Evolutionary conservation across 2,888 invertebrate genomes (phyloP), one percentile per base, ranked within the genome.

Genomic region (Teleogryllus oceanicus): DNA sequence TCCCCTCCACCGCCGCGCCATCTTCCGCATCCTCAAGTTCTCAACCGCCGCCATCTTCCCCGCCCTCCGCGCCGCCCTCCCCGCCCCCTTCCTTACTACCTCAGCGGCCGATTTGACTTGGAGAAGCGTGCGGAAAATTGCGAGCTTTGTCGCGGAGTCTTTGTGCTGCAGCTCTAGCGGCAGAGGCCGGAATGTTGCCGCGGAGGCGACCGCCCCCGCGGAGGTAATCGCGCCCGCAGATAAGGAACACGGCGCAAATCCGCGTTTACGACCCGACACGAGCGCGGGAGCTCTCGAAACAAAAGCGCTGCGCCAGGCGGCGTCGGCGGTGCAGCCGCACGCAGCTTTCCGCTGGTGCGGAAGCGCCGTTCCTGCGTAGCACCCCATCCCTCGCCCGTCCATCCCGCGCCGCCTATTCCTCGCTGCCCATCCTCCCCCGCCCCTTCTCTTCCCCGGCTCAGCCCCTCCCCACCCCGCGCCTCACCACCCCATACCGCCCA

Each of bases 201-300:
- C 62, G 62, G 62, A 62, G 16, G 62, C 62, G n/a, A 62, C 62
- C 62, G 62, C 62, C n/a, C 62, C n/a, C 62, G 62, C 62, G 16
- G 62, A 62, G 62, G 62, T 62, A 62, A 62, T 62, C 62, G 62
- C 62, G 16, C 62, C 37, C 13, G 16, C 62, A 62, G 62, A 62
- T 62, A 62, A 62, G 62, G 62, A 62, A 62, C 62, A 62, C 62
- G 62, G 62, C 62, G 62, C 62, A 62, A 62, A 62, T 62, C 62
- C 62, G 13, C 62, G 16, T 62, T 62, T 62, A 62, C 62, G 62
- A 62, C 16, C 62, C 16, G 37, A 37, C 37, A 13, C 62, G 62
- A 18, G 62, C 16, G 62, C 62, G 13, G 62, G 4, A n/a, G 62
- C 62, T 16, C 62, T 62, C n/a, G 62, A 62, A 62, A 62, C 62